Percentiles rank a stretch among this genome's conserved stretches.
phyloP scores from a whole-genome alignment of 2,888 invertebrate species.

The Minunthozetes semirufus region DNA sequence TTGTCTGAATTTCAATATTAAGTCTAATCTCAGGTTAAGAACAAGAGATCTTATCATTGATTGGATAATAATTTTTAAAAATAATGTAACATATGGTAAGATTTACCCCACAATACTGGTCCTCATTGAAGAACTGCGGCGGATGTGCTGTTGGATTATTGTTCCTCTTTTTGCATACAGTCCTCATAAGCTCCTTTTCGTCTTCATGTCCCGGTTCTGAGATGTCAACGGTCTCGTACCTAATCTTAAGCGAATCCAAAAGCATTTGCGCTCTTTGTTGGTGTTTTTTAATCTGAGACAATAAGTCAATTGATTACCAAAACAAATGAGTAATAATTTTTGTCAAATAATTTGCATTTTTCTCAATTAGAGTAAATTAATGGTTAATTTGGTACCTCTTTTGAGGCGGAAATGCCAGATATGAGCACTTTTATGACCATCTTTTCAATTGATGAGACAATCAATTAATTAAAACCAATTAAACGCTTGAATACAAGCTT shows the following conservation, averaged over 20 bases:
- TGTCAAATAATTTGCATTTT: too few species aligned
- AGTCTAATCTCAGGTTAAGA: too few species aligned
- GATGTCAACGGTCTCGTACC: slow-evolving; percentile 85
- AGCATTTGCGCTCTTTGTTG: slow-evolving; percentile 90
- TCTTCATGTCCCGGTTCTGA: slow-evolving; percentile 83
- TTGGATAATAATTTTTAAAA: background rate
- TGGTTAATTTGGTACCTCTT: slow-evolving; percentile 62
- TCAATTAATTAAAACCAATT: background rate
- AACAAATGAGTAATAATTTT: too few species aligned
- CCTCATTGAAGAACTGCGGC: slow-evolving; percentile 89
- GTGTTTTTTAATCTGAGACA: slow-evolving; percentile 88
- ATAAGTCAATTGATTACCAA: too few species aligned
- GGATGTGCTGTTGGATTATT: slow-evolving; percentile 71
- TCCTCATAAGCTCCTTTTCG: slow-evolving; percentile 86
- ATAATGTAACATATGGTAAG: background rate
- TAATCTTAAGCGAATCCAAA: slow-evolving; percentile 80
- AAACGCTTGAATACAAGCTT: background rate
- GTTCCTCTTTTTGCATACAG: slow-evolving; percentile 60
- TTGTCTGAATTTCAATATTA: too few species aligned
- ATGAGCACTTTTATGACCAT: slow-evolving; percentile 88
- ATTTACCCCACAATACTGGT: slow-evolving; percentile 83
- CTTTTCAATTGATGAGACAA: background rate
- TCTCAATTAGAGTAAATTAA: too few species aligned
- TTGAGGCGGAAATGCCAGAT: slow-evolving; percentile 86
- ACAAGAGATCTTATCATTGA: too few species aligned